A percentile compares a stretch with the other conserved stretches of the same genome.
These are phyloP conservation scores for Chaenocephalus aceratus DNA, from an alignment of 2,113 vertebrate species.

Conservation along the genomic window DNA sequence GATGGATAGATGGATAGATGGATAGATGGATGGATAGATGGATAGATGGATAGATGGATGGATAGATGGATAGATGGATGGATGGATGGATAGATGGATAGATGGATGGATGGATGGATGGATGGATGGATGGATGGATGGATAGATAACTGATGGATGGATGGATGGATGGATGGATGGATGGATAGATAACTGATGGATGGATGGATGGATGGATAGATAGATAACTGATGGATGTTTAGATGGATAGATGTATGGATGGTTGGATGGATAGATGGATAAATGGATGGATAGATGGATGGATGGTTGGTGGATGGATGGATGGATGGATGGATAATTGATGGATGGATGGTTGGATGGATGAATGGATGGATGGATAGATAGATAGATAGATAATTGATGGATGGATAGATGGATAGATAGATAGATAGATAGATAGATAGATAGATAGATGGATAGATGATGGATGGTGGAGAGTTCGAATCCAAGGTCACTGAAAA, in stretches of 20 bases:
- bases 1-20: constrained; percentile 41
- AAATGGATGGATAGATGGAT: constrained; percentile 58
- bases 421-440: constrained; percentile 5
- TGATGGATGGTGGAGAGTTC: constrained; percentile 8
- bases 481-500: constrained; percentile 18
- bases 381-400: constrained; percentile 64
- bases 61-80: constrained; percentile 22
- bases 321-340: no score
- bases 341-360: constrained; percentile 19
- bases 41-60: not conserved
- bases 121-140: constrained; percentile 52
- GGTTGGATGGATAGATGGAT: no score
- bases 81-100: no score
- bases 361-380: constrained; percentile 26
- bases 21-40: constrained; percentile 42
- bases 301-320: no score
- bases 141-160: constrained; percentile 43
- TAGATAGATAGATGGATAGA: constrained; percentile 12
- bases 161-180: constrained; percentile 11
- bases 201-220: no score
- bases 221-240: no score
- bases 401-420: constrained; percentile 56
- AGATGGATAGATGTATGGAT: no score
- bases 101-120: no score
- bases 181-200: no score